Base-by-base conservation (phyloP, 2,888 invertebrate genomes). In the Hyposoter dolosus region DNA sequence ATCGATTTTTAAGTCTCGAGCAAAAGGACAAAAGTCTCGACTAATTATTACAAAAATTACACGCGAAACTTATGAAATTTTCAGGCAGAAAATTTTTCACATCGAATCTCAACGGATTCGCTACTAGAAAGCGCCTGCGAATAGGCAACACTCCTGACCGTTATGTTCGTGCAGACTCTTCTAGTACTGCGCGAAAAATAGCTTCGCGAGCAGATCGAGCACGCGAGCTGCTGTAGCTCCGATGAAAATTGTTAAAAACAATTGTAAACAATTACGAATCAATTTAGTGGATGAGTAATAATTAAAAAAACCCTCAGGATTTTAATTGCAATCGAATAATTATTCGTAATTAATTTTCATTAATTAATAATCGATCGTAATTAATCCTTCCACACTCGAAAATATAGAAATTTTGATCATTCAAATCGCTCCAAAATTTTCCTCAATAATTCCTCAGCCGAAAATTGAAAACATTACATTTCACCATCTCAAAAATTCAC, bases 111-210 rank as follows among this genome's bases (percentile, higher is more conserved):
- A 17, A 6, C 3, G 19, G 10, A 35, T 50, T 47, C 5, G 69
- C 19, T 43, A 28, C 35, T 35, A 15, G 7, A 19, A 17, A 0
- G 83, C 91, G 89, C 92, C 92, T 90, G 82, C n/a, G 56, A 35
- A 50, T 77, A 88, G 90, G 92, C 91, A 91, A 92, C 91, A 91
- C 66, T 86, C 72, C 72, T n/a, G 79, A 76, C 90, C 19, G 71
- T 83, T 56, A 84, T 88, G 89, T 78, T 15, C 75, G 28, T 66
- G 79, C 56, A 28, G 4, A 32, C 53, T 63, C 53, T 63, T 45
- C 17, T 65, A 15, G 15, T 28, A n/a, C 17, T 23, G 63, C 65
- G 32, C 40, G 32, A 50, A 76, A 28, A n/a, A 63, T 47, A 15
- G 6, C 32, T 32, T 35, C 10, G 28, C 6, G 28, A 72, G 10